A percentile compares a stretch with the other conserved stretches of the same genome.
Conservation (phyloP, 2,113 vertebrate species). For the Manacus vitellinus region DNA sequence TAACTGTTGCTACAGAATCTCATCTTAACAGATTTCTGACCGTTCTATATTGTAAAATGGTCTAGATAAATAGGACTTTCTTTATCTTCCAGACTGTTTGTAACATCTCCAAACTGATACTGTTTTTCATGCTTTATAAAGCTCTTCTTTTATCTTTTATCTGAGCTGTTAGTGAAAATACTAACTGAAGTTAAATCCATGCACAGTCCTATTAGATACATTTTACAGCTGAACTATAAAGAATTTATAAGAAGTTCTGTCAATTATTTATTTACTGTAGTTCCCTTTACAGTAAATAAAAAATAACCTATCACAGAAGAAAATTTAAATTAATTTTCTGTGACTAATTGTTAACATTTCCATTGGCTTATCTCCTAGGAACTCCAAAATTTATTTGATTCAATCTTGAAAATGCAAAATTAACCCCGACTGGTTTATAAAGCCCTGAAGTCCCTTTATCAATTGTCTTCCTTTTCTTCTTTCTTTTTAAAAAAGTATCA, state of each 20-base stretch:
- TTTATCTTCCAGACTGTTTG: background rate
- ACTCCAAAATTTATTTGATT: background rate
- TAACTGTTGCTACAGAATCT: background rate
- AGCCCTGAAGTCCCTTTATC: background rate
- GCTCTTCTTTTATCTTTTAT: background rate
- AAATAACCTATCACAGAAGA: background rate
- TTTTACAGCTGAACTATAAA: background rate
- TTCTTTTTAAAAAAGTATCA: background rate
- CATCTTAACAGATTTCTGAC: background rate
- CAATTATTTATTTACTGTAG: background rate
- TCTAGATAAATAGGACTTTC: background rate
- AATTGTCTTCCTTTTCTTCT: background rate
- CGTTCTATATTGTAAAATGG: background rate
- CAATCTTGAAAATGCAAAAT: background rate
- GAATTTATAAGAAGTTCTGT: background rate
- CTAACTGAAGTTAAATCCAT: background rate
- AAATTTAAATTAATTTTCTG: background rate
- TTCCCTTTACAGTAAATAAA: background rate
- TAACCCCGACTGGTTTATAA: background rate
- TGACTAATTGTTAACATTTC: background rate
- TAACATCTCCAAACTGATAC: background rate
- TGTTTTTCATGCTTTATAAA: background rate
- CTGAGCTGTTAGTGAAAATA: background rate
- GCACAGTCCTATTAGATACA: background rate
- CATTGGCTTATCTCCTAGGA: background rate